Evolutionary conservation across 2,888 invertebrate genomes (phyloP), one percentile per base, ranked within the genome.

Genomic region (Rhopalosiphum nymphaeae): DNA sequence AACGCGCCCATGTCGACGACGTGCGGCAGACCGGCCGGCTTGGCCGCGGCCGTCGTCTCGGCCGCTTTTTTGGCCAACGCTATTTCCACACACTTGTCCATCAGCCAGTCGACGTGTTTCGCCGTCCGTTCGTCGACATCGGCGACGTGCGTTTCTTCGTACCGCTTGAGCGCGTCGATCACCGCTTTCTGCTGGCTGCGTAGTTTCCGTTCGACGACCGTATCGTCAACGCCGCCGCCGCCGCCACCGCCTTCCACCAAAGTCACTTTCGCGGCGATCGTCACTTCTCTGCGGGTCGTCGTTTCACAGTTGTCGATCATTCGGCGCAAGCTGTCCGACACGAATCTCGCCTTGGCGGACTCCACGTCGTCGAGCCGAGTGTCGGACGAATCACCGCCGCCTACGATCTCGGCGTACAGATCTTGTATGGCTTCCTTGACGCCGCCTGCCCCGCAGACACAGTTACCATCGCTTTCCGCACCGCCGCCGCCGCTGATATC

Each of bases 341-440:
- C 61, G 42, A 67, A 90, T 25, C 67, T 61, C 46, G 90, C 90
- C 46, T 90, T 90, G 61, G 61, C n/a, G n/a, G 61, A 67, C 67
- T 46, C 46, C 21, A 44, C 90, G n/a, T 67, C 90, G 61, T 90
- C 90, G 21, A 90, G 25, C 9, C 61, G 11, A 16, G 29, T 3
- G 25, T 13, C n/a, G 7, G 44, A 9, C 61, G 46, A 10, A 3
- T 36, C 21, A 9, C 36, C 36, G 21, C 57, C 57, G 5, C 85
- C 86, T 10, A n/a, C 67, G n/a, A 90, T 61, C 25, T 67, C 90
- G 11, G 90, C 90, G 90, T 90, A 90, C 46, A 90, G 61, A 26
- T 61, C 90, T 46, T 90, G 90, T 67, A 90, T 90, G n/a, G 90
- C 90, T 25, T 90, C 90, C n/a, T 90, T 90, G 61, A 90, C n/a